Evolutionary conservation across 2,888 invertebrate species (phyloP), one percentile per base, ranked within the genome.

Genomic region (Frankliniella fusca): DNA sequence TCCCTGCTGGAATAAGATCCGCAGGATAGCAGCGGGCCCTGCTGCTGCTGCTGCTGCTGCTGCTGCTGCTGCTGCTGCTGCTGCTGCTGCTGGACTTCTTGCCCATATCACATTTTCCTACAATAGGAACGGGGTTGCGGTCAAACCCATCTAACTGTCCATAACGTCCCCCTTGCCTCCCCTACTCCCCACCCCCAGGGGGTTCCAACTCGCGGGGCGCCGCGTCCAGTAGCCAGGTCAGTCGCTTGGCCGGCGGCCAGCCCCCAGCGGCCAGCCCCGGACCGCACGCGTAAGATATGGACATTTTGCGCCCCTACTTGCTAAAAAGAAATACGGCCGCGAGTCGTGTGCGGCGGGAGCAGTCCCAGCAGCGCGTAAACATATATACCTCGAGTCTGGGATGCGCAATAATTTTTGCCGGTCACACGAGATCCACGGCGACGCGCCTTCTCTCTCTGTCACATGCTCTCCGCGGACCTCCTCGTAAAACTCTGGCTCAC

Each of bases 131-230:
- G 18, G 54, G 54, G 54, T 54, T 20, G 54, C 54, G 54, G 54
- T 54, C 54, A 54, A 54, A 54, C 54, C 54, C 54, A 54, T 54
- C 54, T 54, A 54, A 54, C 54, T 54, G 54, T 54, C 54, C 54
- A 54, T 54, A 54, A 54, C 54, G 54, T 54, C 54, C 18, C 18
- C 54, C 18, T 8, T 54, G 15, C 18, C 54, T 50, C 54, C 18
- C 54, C 18, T 18, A 1, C 54, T 7, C 54, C 18, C 54, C 18
- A 12, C 18, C 54, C 15, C 54, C 20, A n/a, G n/a, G n/a, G n/a
- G 18, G 15, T 20, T 54, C 54, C 15, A 15, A 27, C 70, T 76
- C 70, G 23, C 70, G 23, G n/a, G n/a, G 23, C 23, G 70, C 70
- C 12, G 27, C 9, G 70, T 23, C 70, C 70, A 70, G 70, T 11